phyloP scores from a whole-genome alignment of 2,113 vertebrate genomes.

The Spea bombifrons region DNA sequence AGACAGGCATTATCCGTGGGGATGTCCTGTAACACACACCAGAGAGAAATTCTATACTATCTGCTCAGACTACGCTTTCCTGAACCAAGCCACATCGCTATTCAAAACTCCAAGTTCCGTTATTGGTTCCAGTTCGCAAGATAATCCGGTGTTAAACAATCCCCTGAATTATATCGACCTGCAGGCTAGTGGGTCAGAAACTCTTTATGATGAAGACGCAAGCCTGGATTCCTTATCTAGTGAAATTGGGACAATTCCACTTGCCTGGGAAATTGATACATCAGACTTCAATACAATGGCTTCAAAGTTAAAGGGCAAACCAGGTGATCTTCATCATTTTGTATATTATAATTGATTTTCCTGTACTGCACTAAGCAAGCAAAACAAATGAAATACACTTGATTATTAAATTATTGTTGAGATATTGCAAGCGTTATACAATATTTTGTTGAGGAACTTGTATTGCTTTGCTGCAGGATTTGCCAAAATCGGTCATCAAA shows the following conservation, averaged over 20 bases:
- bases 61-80: constrained; percentile 93
- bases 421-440: no score
- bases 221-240: constrained; percentile 74
- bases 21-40: constrained; percentile 93
- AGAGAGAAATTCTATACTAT: constrained; percentile 95
- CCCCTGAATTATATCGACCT: constrained; percentile 61
- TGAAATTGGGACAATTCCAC: constrained; percentile 72
- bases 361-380: no score
- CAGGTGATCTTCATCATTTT: constrained; percentile 67
- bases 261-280: constrained; percentile 97
- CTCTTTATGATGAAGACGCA: constrained; percentile 71
- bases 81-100: constrained; percentile 86
- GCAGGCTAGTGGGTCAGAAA: constrained; percentile 61
- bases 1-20: constrained; percentile 85
- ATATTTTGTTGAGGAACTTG: no score
- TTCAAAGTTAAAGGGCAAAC: constrained; percentile 74
- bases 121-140: constrained; percentile 63
- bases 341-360: not conserved
- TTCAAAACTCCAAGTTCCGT: constrained; percentile 71
- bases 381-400: no score
- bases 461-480: no score
- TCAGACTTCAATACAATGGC: constrained; percentile 82
- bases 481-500: no score
- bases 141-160: constrained; percentile 63
- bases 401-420: no score